Evolutionary conservation across 2,797 vertebrate species (phyloP).

Genomic region (Premnoplex brunnescens): DNA sequence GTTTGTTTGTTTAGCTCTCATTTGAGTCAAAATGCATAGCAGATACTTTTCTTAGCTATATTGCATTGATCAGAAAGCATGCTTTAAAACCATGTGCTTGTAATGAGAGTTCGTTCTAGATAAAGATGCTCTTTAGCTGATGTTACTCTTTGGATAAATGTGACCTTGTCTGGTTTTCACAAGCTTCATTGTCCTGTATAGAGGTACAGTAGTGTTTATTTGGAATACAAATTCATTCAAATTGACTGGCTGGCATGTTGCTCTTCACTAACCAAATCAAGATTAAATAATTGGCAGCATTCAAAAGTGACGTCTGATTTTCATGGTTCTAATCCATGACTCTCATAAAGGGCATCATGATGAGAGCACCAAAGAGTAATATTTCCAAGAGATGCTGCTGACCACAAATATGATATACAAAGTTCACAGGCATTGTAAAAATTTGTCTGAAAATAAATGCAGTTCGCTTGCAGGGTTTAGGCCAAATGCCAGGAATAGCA

Average conservation of each 20-base stretch:
- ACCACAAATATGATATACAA: background rate
- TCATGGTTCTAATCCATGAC: background rate
- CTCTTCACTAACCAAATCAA: background rate
- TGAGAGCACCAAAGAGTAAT: background rate
- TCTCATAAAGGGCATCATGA: background rate
- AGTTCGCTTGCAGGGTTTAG: constrained; percentile 12
- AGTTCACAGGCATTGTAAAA: background rate
- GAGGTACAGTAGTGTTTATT: background rate
- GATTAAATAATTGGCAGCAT: constrained; percentile 2
- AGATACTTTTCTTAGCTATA: background rate
- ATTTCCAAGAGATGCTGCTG: background rate
- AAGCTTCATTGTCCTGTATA: background rate
- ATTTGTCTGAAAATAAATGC: background rate
- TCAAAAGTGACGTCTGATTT: constrained; percentile 21
- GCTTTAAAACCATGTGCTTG: background rate
- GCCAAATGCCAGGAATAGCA: background rate
- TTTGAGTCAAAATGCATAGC: background rate
- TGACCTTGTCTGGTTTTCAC: background rate
- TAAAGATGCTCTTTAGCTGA: background rate
- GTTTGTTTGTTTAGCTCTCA: background rate
- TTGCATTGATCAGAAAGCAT: background rate
- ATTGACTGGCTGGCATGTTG: background rate
- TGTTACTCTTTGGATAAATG: background rate
- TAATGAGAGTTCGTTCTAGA: background rate
- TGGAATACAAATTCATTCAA: background rate